Evolutionary conservation across 2,888 invertebrate species (phyloP), one percentile per base, ranked within the genome.

Genomic region (Perdita meconis): DNA sequence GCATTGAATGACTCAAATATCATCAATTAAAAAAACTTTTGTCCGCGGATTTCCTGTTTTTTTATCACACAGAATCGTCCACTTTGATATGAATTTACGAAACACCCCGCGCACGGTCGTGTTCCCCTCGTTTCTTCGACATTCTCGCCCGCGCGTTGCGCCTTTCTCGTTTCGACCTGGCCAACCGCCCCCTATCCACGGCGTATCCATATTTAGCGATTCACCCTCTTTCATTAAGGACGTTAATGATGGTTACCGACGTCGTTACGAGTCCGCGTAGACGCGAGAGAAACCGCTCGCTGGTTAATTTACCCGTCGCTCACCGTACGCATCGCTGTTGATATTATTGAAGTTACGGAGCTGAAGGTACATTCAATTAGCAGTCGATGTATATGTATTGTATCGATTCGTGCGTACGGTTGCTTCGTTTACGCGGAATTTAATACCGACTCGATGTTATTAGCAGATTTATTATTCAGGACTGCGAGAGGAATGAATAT

Each of bases 211-310:
- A 85, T 83, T 90, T 86, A 88, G 85, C 83, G 82, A 88, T 89
- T 88, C 89, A 85, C 80, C 83, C 88, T 84, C 84, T 88, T 89
- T 90, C 89, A 88, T 89, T 89, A 89, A 85, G 84, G 74, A 84
- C 84, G 83, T 86, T 88, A 89, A 87, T 85, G 87, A 89, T 80
- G 84, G 86, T 87, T 87, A 85, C 85, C 80, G 66, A 66, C 70
- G 36, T 66, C 59, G 57, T 72, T 69, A 59, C 67, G n/a, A 61
- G 65, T 44, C 57, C 59, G 55, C 69, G 59, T 66, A 64, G 53
- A 59, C 66, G 69, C 55, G 56, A 26, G 55, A 59, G 60, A 67
- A 67, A 57, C 59, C 61, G 26, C 34, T 26, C 42, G 36, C 34
- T 40, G 69, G 67, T 83, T 69, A 83, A 83, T 83, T 78, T 71